Percentiles rank a stretch among this genome's conserved stretches.
phyloP scores from a whole-genome alignment of 2,888 invertebrate species.

The Pheosia tremula region DNA sequence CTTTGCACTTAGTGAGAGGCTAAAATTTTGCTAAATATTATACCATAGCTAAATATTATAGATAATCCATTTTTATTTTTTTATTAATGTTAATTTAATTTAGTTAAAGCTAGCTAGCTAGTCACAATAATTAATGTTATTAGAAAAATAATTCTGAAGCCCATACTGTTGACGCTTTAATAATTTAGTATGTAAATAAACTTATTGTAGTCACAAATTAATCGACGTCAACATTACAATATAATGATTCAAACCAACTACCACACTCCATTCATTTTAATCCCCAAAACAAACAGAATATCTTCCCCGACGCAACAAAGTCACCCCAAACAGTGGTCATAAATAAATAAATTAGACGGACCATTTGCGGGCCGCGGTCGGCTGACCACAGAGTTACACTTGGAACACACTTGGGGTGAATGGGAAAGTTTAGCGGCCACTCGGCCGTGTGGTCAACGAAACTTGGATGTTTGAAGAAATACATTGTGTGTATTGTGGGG shows the following conservation, averaged over 20 bases:
- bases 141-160: too few relatives aligned
- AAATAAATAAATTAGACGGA: constrained; percentile 63
- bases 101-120: too few relatives aligned
- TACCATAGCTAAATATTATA: too few relatives aligned
- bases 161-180: neutral
- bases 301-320: constrained; percentile 20
- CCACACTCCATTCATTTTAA: constrained; percentile 11
- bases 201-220: neutral
- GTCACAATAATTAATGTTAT: too few relatives aligned
- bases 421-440: constrained; percentile 48
- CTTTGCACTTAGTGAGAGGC: too few relatives aligned
- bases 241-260: neutral
- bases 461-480: constrained; percentile 1
- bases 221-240: neutral
- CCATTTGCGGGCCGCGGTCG: constrained; percentile 49
- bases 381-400: constrained; percentile 49
- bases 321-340: constrained; percentile 33
- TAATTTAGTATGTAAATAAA: neutral
- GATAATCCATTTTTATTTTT: too few relatives aligned
- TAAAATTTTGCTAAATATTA: too few relatives aligned
- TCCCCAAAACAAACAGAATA: constrained; percentile 29
- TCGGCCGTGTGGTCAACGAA: constrained; percentile 10
- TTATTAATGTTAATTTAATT: too few relatives aligned
- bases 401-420: constrained; percentile 55
- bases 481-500: neutral